phyloP scores from a whole-genome alignment of 2,888 invertebrate species.

The Alcis repandata region DNA sequence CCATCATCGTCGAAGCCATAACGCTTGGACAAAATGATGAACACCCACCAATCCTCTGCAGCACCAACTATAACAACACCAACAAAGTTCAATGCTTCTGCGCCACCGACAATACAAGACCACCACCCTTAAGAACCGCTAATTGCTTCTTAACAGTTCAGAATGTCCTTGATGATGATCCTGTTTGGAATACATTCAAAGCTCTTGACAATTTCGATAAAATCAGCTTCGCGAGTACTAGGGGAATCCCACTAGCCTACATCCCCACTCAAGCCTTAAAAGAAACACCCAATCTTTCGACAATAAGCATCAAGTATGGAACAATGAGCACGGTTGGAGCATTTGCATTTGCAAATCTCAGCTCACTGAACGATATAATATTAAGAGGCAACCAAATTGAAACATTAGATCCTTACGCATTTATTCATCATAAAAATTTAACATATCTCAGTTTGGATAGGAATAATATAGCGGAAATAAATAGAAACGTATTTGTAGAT shows the following conservation, averaged over 20 bases:
- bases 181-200: constrained; percentile 89
- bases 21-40: constrained; percentile 65
- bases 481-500: constrained; percentile 90
- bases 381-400: constrained; percentile 90
- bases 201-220: constrained; percentile 88
- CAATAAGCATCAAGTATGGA: constrained; percentile 89
- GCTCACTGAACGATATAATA: constrained; percentile 88
- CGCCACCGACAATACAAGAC: constrained; percentile 52
- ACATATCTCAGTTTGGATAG: constrained; percentile 89
- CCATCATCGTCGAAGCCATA: constrained; percentile 66
- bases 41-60: constrained; percentile 63
- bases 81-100: constrained; percentile 76
- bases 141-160: constrained; percentile 90
- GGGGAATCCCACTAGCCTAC: constrained; percentile 88
- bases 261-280: constrained; percentile 89
- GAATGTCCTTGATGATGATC: constrained; percentile 86
- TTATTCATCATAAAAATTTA: constrained; percentile 89
- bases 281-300: constrained; percentile 84
- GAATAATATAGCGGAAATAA: constrained; percentile 91
- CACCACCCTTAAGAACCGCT: constrained; percentile 84
- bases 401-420: constrained; percentile 87
- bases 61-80: constrained; percentile 65
- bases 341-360: constrained; percentile 91
- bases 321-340: constrained; percentile 88
- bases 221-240: constrained; percentile 89